A percentile compares a stretch with the other conserved stretches of the same genome.
Evolutionary conservation across 2,113 vertebrate species (phyloP).

Genomic region (Siniperca chuatsi): DNA sequence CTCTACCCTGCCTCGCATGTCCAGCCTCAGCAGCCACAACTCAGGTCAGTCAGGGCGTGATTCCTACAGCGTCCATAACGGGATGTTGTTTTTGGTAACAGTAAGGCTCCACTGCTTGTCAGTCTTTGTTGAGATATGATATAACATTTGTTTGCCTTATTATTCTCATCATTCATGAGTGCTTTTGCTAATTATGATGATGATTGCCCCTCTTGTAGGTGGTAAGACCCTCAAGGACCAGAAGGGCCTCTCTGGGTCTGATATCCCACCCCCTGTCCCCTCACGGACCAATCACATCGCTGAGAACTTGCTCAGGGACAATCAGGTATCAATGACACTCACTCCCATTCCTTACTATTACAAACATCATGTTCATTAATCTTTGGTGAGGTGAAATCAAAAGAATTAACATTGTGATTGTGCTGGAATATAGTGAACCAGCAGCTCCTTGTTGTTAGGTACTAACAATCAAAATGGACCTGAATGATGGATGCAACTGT

Average conservation of each 20-base stretch:
- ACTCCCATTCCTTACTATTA: background rate
- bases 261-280: constrained; percentile 76
- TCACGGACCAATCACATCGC: constrained; percentile 90
- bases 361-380: background rate
- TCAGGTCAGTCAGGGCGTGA: constrained; percentile 51
- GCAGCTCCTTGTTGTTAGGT: background rate
- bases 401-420: background rate
- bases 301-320: constrained; percentile 88
- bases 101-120: background rate
- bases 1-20: constrained; percentile 83
- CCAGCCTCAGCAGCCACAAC: constrained; percentile 57
- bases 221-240: constrained; percentile 82
- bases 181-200: background rate
- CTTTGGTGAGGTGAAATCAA: background rate
- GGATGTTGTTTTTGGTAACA: background rate
- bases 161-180: too few species aligned
- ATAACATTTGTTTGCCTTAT: too few species aligned
- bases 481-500: background rate
- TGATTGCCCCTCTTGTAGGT: constrained; percentile 45
- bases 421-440: background rate
- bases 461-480: background rate
- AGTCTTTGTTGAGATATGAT: background rate
- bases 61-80: too few species aligned
- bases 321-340: constrained; percentile 84
- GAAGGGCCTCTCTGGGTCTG: constrained; percentile 85